Percentiles rank a stretch among this genome's conserved stretches.
Conservation (phyloP, 2,113 vertebrate species). For the Rostratula benghalensis region DNA sequence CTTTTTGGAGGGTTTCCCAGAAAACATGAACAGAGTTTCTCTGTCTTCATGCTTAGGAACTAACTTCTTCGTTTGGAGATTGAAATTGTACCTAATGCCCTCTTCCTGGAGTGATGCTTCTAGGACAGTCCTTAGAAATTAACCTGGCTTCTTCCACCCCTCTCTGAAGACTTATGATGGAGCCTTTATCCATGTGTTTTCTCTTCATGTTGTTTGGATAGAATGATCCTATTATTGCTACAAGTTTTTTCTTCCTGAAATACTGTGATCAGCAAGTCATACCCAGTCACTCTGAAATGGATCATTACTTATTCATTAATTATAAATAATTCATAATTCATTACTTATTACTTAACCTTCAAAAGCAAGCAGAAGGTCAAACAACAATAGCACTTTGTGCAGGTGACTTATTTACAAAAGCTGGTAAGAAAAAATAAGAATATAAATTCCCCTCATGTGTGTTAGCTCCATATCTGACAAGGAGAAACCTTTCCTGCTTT, state of each 20-base stretch:
- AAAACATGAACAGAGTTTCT: neutral
- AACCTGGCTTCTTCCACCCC: neutral
- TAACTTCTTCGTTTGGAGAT: neutral
- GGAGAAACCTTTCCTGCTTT: neutral
- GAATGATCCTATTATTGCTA: neutral
- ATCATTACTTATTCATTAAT: constrained; percentile 55
- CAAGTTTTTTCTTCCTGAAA: neutral
- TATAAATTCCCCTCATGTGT: neutral
- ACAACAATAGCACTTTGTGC: neutral
- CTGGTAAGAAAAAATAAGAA: neutral
- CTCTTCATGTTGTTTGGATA: neutral
- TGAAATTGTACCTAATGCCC: neutral
- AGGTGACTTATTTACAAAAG: constrained; percentile 20
- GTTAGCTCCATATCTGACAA: neutral
- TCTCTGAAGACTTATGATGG: neutral
- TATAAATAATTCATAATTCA: constrained; percentile 57
- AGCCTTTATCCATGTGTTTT: neutral
- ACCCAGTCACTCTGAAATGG: neutral
- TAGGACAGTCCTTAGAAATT: neutral
- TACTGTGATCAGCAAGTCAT: neutral
- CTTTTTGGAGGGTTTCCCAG: neutral
- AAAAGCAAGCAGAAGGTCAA: constrained; percentile 33
- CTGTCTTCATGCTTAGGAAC: neutral
- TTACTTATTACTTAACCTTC: constrained; percentile 64
- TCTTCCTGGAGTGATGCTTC: neutral